Conservation (phyloP, 2,113 vertebrate genomes). For the Zosterops japonicus region DNA sequence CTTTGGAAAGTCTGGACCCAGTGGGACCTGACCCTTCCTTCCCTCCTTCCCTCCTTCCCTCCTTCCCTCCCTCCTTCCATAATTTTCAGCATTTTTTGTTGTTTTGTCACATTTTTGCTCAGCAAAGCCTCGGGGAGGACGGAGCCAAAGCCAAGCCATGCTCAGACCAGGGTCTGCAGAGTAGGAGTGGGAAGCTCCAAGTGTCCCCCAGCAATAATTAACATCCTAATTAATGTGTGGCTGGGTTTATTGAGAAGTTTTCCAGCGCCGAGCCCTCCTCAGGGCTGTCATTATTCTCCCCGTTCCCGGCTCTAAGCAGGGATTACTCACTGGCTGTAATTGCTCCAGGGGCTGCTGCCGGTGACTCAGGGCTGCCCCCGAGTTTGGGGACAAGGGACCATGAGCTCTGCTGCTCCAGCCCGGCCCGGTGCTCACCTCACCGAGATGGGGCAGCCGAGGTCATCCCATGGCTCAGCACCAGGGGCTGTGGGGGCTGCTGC, state of each 20-base stretch:
- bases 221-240: background rate
- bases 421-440: background rate
- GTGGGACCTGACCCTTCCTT: background rate
- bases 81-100: rapidly evolving
- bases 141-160: rapidly evolving
- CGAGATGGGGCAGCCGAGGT: background rate
- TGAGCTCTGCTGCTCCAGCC: background rate
- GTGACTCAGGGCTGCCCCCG: slow-evolving; percentile 1
- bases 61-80: background rate
- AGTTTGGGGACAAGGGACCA: background rate
- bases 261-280: background rate
- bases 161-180: background rate
- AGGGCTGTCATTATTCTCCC: background rate
- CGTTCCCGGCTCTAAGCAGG: background rate
- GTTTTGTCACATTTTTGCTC: background rate
- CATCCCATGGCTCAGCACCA: background rate
- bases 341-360: background rate
- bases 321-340: slow-evolving; percentile 19
- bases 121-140: background rate
- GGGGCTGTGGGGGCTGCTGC: background rate
- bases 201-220: background rate
- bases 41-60: background rate
- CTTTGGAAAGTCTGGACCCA: background rate
- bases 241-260: background rate
- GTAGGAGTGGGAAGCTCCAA: background rate